Base-by-base conservation (phyloP, 2,888 invertebrate species). In the Argyra leucocephala region DNA sequence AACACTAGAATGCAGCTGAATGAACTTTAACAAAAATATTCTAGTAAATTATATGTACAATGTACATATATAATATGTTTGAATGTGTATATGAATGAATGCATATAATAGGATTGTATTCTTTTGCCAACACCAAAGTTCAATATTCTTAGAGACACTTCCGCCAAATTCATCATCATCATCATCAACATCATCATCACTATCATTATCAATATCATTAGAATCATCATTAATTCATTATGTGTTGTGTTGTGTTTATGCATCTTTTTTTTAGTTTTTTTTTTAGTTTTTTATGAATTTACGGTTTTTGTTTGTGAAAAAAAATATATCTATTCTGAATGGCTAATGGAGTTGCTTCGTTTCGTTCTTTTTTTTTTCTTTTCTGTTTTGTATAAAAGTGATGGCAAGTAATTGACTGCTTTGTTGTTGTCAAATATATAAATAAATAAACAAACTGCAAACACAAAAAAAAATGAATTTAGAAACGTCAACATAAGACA, bases 111-210 rank as follows among this genome's bases (percentile, higher is more conserved):
- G 48, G 5, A 48, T 18, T 48, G 48, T n/a, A 48, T 15, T 18
- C 1, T 48, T 48, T 48, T 48, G 48, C n/a, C 48, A 48, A 48
- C 18, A n/a, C n/a, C n/a, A 48, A 48, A 48, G 48, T 48, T 48
- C 48, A 48, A 48, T 48, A 48, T 48, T 48, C 48, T 48, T 48
- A 48, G 48, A 48, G 48, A 48, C 48, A 48, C 48, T 48, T 48
- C 48, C 48, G 48, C 48, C 18, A 48, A 48, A 48, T 18, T 48
- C 48, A 48, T 48, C 48, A 48, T n/a, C 2, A 48, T 48, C 48
- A 48, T 12, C 18, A 48, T 48, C 48, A 48, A 18, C 48, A n/a
- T 48, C 12, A 31, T 31, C 31, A 31, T 31, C 3, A 31, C 12
- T 10, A 31, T 31, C 7, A 31, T 31, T 10, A 31, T 31, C 31